Evolutionary conservation across 1,140 invertebrate genomes (phyloP), one percentile per base, ranked within the genome.

Genomic region (Lasioglossum baleicum): DNA sequence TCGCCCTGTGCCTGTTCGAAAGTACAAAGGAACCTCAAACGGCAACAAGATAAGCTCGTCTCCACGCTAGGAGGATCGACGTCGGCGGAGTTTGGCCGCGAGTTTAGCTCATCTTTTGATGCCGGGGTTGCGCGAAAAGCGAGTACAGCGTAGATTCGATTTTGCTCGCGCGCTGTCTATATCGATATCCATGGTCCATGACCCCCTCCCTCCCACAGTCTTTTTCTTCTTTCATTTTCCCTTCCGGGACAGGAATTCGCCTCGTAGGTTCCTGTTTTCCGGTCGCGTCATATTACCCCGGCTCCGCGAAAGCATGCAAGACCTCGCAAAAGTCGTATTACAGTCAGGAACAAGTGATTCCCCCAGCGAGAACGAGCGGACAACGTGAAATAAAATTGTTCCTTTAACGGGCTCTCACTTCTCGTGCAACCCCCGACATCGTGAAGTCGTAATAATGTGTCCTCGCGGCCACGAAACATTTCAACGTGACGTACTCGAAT

Each of bases 11-110:
- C 58, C 26, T 35, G 35, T 48, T 65, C 22, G 69, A 73, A 65
- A n/a, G 11, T 63, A 79, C 76, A 79, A 79, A 79, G 76, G 61
- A 66, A 73, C 69, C 61, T 73, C 70, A 65, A 73, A 79, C 61
- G 76, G 76, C 76, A 79, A 79, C 76, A 58, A 79, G 76, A 79
- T 79, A 79, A 79, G 76, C 76, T 64, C 61, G 70, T 73, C 68
- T 64, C 60, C 40, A n/a, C 61, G 61, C 61, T 73, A 58, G 3
- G 61, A 79, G 76, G 61, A 79, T 79, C 61, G 61, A 79, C 76
- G 61, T 79, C 35, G 61, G 69, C 71, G 53, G 44, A 78, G 61
- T 79, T 79, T 79, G 70, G 48, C 60, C 76, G 76, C 61, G 35
- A 79, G 76, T 79, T 73, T 73, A 42, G 44, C 70, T 73, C 69